Evolutionary conservation across 2,797 vertebrate genomes (phyloP).

Genomic region (Paramormyrops hopkinsi): DNA sequence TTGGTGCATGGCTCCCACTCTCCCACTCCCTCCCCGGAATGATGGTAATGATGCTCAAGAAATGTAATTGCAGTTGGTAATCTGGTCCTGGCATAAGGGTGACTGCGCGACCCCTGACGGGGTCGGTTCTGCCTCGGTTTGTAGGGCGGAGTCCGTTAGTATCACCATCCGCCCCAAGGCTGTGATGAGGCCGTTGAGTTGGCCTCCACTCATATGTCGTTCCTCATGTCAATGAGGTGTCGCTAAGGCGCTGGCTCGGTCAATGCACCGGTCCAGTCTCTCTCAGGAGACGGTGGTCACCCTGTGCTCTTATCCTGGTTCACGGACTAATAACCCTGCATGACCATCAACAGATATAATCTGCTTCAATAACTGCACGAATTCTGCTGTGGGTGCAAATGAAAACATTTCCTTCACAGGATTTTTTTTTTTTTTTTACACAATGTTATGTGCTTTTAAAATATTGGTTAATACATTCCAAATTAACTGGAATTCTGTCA

Average conservation of each 20-base stretch:
- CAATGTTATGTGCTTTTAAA: background rate
- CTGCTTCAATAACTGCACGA: constrained; percentile 13
- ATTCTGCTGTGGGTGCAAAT: background rate
- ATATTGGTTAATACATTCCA: background rate
- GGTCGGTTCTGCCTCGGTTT: background rate
- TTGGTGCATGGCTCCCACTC: constrained; percentile 33
- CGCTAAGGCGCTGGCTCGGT: background rate
- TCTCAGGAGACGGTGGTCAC: constrained; percentile 19
- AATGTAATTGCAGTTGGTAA: background rate
- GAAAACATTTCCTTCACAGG: background rate
- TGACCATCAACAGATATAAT: background rate
- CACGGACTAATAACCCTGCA: background rate
- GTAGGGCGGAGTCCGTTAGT: background rate
- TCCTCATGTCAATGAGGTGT: background rate
- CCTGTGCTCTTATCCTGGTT: background rate
- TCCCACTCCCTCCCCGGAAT: background rate
- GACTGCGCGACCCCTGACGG: background rate
- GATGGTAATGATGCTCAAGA: background rate
- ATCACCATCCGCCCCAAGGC: background rate
- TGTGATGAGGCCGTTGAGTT: background rate
- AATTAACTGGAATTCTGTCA: background rate
- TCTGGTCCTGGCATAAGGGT: constrained; percentile 16
- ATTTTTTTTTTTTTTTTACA: background rate
- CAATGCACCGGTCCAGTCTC: background rate
- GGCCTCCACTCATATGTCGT: background rate